phyloP scores from a whole-genome alignment of 1,140 invertebrate species.

The Anadara kagoshimensis region DNA sequence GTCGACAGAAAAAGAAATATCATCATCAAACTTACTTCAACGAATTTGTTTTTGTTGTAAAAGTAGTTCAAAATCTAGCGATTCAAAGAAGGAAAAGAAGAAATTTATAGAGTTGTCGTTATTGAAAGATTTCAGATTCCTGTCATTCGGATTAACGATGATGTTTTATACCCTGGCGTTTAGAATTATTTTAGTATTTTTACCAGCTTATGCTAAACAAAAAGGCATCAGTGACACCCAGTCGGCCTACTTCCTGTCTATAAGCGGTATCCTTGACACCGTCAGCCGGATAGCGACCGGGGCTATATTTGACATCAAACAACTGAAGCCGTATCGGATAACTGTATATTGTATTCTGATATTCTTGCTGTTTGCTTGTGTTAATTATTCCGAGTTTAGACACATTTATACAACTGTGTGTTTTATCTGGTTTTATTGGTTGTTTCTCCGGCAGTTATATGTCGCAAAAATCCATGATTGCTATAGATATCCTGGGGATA shows the following conservation, averaged over 20 bases:
- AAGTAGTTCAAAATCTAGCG: background rate
- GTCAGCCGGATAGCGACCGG: conserved; percentile 47
- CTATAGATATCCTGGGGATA: conserved; percentile 92
- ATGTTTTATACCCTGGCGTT: conserved; percentile 51
- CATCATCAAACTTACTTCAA: no score
- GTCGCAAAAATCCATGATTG: conserved; percentile 91
- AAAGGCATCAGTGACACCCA: conserved; percentile 42
- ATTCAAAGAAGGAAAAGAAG: background rate
- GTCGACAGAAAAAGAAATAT: no score
- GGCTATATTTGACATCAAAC: conserved; percentile 46
- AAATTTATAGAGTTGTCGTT: conserved; percentile 48
- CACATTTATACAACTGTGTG: conserved; percentile 43
- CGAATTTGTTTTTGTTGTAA: no score
- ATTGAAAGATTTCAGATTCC: conserved; percentile 54
- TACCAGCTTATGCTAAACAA: conserved; percentile 54
- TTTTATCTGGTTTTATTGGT: conserved; percentile 51
- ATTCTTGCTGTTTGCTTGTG: conserved; percentile 46
- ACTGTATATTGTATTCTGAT: conserved; percentile 52
- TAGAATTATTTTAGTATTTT: conserved; percentile 54
- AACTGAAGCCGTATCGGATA: conserved; percentile 46
- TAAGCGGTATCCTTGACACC: conserved; percentile 49
- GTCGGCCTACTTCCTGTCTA: conserved; percentile 48
- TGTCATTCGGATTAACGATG: conserved; percentile 51
- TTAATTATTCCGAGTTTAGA: conserved; percentile 40
- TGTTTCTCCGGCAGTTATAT: conserved; percentile 75